phyloP scores from a whole-genome alignment of 2,797 vertebrate species.

The Morus bassanus region DNA sequence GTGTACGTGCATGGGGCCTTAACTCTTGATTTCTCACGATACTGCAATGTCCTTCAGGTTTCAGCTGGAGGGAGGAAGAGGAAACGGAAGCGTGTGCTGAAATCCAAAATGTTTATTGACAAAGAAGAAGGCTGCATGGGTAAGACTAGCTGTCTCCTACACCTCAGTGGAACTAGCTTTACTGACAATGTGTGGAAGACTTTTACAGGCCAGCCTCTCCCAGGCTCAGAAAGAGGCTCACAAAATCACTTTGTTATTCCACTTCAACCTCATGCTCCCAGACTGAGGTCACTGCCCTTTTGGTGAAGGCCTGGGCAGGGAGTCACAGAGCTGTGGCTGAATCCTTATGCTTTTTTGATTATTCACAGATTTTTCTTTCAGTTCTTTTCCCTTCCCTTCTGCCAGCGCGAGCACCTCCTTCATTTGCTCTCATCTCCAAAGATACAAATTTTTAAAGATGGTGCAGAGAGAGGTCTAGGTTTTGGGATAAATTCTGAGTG shows the following conservation, averaged over 20 bases:
- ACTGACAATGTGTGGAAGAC: not conserved
- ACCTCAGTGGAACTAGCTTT: not conserved
- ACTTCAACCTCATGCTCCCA: not conserved
- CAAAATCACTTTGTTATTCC: not conserved
- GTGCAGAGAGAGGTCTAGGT: not conserved
- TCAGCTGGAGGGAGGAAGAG: slow-evolving; percentile 75
- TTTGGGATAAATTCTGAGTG: not conserved
- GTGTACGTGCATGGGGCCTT: accelerated
- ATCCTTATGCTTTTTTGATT: not conserved
- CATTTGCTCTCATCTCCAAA: not conserved
- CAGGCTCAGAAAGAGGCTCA: not conserved
- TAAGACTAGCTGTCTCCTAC: slow-evolving; percentile 62
- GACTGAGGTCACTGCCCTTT: not conserved
- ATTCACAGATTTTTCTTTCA: not conserved
- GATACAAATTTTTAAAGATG: not conserved
- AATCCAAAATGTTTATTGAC: slow-evolving; percentile 84
- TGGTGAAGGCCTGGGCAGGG: not conserved
- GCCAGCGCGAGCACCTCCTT: not conserved
- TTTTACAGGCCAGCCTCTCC: not conserved
- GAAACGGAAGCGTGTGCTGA: slow-evolving; percentile 88
- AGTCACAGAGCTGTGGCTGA: not conserved
- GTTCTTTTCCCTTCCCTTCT: not conserved
- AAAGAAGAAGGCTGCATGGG: slow-evolving; percentile 88
- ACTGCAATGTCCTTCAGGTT: slow-evolving; percentile 12
- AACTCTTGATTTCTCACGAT: not conserved